Evolutionary conservation across 2,113 vertebrate species (phyloP), one percentile per base, ranked within the genome.

Genomic region (Bubo bubo): DNA sequence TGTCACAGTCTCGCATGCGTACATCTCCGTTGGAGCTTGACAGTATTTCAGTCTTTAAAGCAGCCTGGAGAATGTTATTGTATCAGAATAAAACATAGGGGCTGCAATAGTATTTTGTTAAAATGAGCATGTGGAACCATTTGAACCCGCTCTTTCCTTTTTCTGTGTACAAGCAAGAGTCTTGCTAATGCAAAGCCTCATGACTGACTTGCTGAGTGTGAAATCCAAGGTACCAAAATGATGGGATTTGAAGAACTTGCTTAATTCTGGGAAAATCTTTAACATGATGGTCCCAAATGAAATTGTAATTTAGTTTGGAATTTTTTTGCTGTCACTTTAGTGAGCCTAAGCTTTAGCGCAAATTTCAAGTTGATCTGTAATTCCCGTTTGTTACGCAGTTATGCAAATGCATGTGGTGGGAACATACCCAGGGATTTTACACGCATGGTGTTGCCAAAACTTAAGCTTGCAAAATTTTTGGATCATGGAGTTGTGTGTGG

Each of bases 401-500:
- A 52, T 24, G 74, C 43, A 88, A 96, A 85, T 75, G 13, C 8
- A 32, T 41, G 21, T 30, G 87, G n/a, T 79, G 73, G 89, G 64
- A 95, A 86, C 21, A 53, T 45, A 68, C 7, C 28, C 70, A 67
- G 39, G 53, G 60, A 79, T 88, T 93, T 93, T 76, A 66, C 9
- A 35, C 0, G 3, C 2, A 21, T 37, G 7, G 14, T 30, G 14
- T 73, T 95, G 85, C 75, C 71, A 83, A 50, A 93, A 92, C 7
- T 76, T 82, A 39, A 87, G 52, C 56, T 94, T 93, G 49, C 43
- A 80, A 93, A 93, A 85, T 32, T 79, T 82, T 85, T 79, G 71
- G 39, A 53, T 91, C 34, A 14, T 52, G n/a, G 30, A 66, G 17
- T 35, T 88, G 8, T 45, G 41, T 3, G 2, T 50, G 45, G 90